Base-by-base conservation (phyloP, 2,113 vertebrate genomes). In the Ciconia boyciana region DNA sequence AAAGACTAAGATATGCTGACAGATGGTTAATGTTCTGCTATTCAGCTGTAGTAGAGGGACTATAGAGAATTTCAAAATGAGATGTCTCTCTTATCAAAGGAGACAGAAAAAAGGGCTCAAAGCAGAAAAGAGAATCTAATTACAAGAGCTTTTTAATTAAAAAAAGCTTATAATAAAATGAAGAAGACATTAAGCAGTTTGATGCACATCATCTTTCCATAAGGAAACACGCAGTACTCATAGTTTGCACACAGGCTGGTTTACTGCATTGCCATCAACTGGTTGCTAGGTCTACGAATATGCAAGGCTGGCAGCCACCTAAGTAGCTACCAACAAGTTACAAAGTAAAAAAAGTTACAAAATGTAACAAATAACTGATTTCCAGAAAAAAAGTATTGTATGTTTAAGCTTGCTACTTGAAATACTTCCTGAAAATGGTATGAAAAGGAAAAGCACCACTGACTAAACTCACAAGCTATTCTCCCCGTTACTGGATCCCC, bases 11-110 rank as follows among this genome's bases (percentile, higher is more conserved):
- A 87, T 87, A 83, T 44, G 82, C 44, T 94, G 87, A 83, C 94
- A 97, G 85, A 89, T 82, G 64, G 72, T 93, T 91, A 83, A 89
- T 44, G 65, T 82, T 89, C 78, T 76, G 68, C 58, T 97, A 57
- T 83, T 87, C 94, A 94, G 52, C 58, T 92, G 51, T 9, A 52
- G 51, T 49, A 69, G 17, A 26, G 49, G 34, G 64, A 84, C 86
- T 91, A 89, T 3, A 94, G 28, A 82, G 86, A 83, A 87, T 87
- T 96, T 77, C 24, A 90, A 90, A 84, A 78, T 68, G 46, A 89
- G 70, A 91, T 57, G 61, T 69, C 54, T 77, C 34, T 86, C 61
- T 91, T 92, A 91, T 29, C 72, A 85, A 96, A 94, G 46, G 10
- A 76, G 61, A 77, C 6, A 2, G 18, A 55, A 70, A 94, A 52